These are phyloP conservation scores for Caenorhabditis briggsae DNA, from an alignment of 1,140 invertebrate genomes.

Conservation along the genomic window DNA sequence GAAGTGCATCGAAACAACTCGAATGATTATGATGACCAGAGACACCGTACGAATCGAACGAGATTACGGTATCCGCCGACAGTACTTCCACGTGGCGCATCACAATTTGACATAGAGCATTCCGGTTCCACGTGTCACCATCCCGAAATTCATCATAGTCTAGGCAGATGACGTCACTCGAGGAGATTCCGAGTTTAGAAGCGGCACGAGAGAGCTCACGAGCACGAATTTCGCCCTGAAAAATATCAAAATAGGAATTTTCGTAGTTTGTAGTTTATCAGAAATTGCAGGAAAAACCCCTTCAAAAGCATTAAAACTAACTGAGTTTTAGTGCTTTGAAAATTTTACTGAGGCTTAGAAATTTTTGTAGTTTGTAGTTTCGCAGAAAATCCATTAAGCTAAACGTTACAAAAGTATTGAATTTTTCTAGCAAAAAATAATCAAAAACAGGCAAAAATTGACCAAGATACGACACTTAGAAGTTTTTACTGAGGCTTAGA, in stretches of 20 bases:
- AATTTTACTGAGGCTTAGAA: no score
- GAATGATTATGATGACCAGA: constrained; percentile 91
- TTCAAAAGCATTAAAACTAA: no score
- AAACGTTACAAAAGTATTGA: no score
- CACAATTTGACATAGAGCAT: constrained; percentile 25
- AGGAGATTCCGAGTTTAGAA: constrained; percentile 84
- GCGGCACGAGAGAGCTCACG: constrained; percentile 87
- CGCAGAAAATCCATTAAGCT: no score
- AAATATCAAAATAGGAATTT: no score
- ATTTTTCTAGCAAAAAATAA: no score
- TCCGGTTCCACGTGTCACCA: constrained; percentile 77
- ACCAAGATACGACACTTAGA: no score
- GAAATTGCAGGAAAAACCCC: constrained; percentile 78
- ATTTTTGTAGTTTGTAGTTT: no score
- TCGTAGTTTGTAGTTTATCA: no score
- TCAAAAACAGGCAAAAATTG: no score
- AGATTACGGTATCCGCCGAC: constrained; percentile 82
- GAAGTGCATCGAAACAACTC: constrained; percentile 79
- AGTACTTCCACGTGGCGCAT: constrained; percentile 77
- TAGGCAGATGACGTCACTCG: constrained; percentile 84
- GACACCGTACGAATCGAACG: constrained; percentile 91
- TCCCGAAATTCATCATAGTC: constrained; percentile 82
- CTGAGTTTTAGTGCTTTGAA: no score
- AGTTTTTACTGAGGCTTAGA: no score
- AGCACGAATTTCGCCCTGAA: constrained; percentile 83